Evolutionary conservation across 1,140 invertebrate genomes (phyloP), one percentile per base, ranked within the genome.

Genomic region (Agrypnia vestita): DNA sequence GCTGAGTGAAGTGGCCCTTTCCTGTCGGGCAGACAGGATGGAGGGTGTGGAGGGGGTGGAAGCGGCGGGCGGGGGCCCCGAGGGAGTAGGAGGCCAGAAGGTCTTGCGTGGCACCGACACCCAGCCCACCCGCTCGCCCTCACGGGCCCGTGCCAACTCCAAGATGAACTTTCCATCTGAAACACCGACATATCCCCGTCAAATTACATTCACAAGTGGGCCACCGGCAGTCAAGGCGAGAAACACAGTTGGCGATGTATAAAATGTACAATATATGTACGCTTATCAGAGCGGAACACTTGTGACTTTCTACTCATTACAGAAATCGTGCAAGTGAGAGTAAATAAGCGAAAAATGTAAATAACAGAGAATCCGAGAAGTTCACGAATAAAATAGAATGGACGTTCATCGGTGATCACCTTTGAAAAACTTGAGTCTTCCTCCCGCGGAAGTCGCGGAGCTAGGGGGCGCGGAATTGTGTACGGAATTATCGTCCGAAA

Each of bases 141-240:
- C 95, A 80, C 94, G 93, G 43, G 94, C 92, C 82, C 95, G 93
- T 78, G 95, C 95, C 88, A 97, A 85, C 88, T 97, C 96, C 90
- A 97, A 87, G 84, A 96, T 96, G 85, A 96, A 95, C 88, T 96
- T 96, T 83, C 95, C 96, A 94, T 97, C 95, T 93, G 85, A 10
- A 86, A 87, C 77, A 72, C 15, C 46, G 47, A 47, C 46, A 49
- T 15, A 46, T 35, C 25, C 43, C 15, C 67, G 47, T 71, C 21
- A 76, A 19, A 62, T 46, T 51, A 35, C 47, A 35, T 35, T 35
- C 25, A 1, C 25, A 35, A 35, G 6, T 35, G 25, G 25, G 25
- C 1, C 25, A 35, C 6, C 25, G 6, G 25, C 25, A 35, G 25
- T 35, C 1, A 35, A 35, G 25, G 25, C 25, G 25, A 35, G 25